A percentile compares a stretch with the other conserved stretches of the same genome.
phyloP scores from a whole-genome alignment of 2,113 vertebrate genomes.

The Podiceps cristatus region DNA sequence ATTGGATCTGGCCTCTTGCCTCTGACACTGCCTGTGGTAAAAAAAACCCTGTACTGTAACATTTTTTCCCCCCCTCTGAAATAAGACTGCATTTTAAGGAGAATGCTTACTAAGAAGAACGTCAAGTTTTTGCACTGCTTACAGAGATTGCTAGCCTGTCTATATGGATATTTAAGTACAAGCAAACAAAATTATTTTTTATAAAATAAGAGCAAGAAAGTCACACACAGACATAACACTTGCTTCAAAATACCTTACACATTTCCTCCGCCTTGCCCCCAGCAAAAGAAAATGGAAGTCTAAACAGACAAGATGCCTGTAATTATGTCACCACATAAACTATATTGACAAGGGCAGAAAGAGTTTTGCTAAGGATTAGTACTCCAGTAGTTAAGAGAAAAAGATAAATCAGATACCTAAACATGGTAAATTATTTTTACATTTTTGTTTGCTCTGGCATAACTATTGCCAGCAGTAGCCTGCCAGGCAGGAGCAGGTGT shows the following conservation, averaged over 20 bases:
- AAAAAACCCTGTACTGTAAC: neutral
- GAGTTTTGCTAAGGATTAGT: neutral
- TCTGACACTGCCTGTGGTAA: constrained; percentile 20
- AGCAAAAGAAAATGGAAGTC: neutral
- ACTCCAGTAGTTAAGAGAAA: neutral
- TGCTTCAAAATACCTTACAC: neutral
- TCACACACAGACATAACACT: neutral
- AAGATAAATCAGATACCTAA: neutral
- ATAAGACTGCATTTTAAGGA: neutral
- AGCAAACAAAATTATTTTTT: neutral
- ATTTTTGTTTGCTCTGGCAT: neutral
- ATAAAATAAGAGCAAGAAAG: neutral
- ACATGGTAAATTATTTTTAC: neutral
- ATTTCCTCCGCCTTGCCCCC: rapidly evolving
- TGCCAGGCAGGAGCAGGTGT: neutral
- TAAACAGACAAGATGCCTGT: neutral
- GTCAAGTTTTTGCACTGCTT: neutral
- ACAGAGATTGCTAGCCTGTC: neutral
- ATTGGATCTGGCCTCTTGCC: constrained; percentile 32
- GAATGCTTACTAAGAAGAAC: neutral
- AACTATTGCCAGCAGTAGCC: neutral
- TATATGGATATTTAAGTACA: neutral
- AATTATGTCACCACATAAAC: neutral
- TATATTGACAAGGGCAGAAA: neutral
- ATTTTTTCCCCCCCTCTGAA: neutral